Evolutionary conservation across 2,888 invertebrate genomes (phyloP).

Genomic region (Amblyteles armatorius): DNA sequence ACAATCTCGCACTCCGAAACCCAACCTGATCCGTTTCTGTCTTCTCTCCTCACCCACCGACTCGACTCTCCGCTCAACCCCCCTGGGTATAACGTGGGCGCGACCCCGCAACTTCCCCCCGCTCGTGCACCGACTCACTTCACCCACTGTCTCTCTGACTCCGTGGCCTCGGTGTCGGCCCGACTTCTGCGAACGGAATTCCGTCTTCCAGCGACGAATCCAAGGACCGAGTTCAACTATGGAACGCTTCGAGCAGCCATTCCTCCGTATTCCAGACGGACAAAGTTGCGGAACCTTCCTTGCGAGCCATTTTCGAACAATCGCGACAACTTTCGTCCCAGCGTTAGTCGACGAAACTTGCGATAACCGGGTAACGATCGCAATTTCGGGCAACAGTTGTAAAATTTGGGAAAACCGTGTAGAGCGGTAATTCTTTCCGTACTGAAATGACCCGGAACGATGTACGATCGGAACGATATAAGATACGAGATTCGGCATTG

Average conservation of each 20-base stretch:
- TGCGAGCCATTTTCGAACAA: too few relatives aligned
- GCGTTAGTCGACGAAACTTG: too few relatives aligned
- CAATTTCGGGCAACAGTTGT: too few relatives aligned
- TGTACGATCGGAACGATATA: too few relatives aligned
- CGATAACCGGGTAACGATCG: too few relatives aligned
- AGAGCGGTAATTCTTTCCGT: too few relatives aligned
- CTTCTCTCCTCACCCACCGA: constrained; percentile 31
- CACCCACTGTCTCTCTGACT: constrained; percentile 25
- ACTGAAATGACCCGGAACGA: too few relatives aligned
- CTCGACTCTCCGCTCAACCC: constrained; percentile 39
- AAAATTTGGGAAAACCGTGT: too few relatives aligned
- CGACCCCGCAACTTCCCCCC: constrained; percentile 10
- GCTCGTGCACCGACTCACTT: constrained; percentile 44
- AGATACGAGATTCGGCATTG: too few relatives aligned
- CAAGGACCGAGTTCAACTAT: background rate
- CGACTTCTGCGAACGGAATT: constrained; percentile 46
- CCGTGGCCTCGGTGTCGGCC: constrained; percentile 5
- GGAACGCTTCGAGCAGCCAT: background rate
- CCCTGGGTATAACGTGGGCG: constrained; percentile 18
- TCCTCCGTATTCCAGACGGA: background rate
- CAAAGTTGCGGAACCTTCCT: too few relatives aligned
- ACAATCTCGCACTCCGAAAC: constrained; percentile 2
- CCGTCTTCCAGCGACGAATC: constrained; percentile 44
- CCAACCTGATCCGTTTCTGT: constrained; percentile 40
- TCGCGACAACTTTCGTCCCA: background rate